Percentiles rank a stretch among this genome's conserved stretches.
Conservation (phyloP, 2,113 vertebrate species). For the Malurus cyaneus region DNA sequence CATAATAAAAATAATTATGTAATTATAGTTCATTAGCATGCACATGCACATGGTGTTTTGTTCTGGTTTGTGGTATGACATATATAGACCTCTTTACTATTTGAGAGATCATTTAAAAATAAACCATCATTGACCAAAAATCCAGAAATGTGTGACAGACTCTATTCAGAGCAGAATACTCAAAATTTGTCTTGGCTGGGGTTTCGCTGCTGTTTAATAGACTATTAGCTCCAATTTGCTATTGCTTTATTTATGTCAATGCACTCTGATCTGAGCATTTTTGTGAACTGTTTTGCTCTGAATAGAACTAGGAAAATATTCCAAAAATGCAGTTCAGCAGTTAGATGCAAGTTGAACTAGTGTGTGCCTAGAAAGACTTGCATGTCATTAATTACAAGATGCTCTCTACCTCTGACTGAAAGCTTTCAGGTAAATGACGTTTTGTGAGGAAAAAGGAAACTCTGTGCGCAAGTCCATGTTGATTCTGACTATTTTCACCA, state of each 20-base stretch:
- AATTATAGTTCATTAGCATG: constrained; percentile 54
- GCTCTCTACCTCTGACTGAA: neutral
- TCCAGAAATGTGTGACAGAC: constrained; percentile 3
- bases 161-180: constrained; percentile 1
- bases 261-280: neutral
- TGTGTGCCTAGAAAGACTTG: neutral
- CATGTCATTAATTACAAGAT: neutral
- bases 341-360: neutral
- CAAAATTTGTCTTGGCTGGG: constrained; percentile 19
- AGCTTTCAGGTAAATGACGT: neutral
- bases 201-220: constrained; percentile 19
- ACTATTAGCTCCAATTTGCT: constrained; percentile 17
- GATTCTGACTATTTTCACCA: neutral
- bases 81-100: neutral
- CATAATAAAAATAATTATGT: constrained; percentile 45
- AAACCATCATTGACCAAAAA: constrained; percentile 15
- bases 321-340: neutral
- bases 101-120: constrained; percentile 47
- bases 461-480: neutral
- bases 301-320: neutral
- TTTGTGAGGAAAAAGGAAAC: neutral
- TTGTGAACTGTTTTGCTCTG: neutral
- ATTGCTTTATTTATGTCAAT: constrained; percentile 16
- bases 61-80: constrained; percentile 41
- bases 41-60: constrained; percentile 24